Conservation (phyloP, 2,113 vertebrate species). For the Ochotona princeps region DNA sequence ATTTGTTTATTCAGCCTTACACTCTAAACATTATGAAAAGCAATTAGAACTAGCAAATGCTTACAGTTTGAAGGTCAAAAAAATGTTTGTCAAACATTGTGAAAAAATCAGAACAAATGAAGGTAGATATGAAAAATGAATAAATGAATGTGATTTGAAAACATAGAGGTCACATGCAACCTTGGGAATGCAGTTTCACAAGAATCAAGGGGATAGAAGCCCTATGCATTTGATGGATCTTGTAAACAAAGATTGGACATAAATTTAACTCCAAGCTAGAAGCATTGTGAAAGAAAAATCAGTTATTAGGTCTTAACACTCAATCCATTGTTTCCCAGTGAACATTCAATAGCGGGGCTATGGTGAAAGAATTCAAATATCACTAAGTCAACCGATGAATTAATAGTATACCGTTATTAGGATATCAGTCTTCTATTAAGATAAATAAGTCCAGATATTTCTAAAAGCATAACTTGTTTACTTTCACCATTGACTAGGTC, state of each 20-base stretch:
- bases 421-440: not conserved
- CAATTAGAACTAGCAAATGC: not conserved
- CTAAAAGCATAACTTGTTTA: not conserved
- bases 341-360: not conserved
- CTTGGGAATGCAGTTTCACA: constrained; percentile 11
- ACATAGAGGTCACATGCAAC: not conserved
- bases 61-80: not conserved
- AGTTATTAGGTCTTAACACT: not conserved
- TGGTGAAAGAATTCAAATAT: not conserved
- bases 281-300: not conserved
- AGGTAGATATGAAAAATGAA: not conserved
- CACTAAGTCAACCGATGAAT: not conserved
- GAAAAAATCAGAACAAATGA: constrained; percentile 3
- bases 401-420: not conserved
- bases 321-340: not conserved
- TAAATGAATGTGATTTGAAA: not conserved
- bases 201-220: not conserved
- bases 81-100: not conserved
- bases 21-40: not conserved
- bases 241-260: not conserved
- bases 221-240: not conserved
- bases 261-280: not conserved
- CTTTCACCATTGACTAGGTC: not conserved
- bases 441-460: not conserved
- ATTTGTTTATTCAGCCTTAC: too few species aligned